A percentile compares a stretch with the other conserved stretches of the same genome.
phyloP scores from a whole-genome alignment of 2,113 vertebrate genomes.

The Psittacula cyanocephala region DNA sequence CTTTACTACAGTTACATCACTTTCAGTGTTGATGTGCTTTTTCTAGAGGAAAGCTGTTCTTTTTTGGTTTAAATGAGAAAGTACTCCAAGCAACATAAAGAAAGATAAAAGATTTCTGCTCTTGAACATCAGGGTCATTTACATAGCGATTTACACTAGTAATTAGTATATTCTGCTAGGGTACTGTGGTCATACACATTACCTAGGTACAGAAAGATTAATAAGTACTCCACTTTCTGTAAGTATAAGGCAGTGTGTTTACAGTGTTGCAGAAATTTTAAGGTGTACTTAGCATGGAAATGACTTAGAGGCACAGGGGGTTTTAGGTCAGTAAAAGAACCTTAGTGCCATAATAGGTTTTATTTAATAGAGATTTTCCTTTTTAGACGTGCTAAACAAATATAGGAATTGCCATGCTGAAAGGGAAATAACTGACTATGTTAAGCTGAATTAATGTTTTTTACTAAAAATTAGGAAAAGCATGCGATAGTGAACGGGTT shows the following conservation, averaged over 20 bases:
- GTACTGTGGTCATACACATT: background rate
- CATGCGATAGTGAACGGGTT: background rate
- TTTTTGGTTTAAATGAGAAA: background rate
- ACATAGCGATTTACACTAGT: background rate
- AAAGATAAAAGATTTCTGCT: background rate
- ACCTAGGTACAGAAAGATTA: background rate
- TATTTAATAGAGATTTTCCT: background rate
- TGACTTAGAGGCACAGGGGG: background rate
- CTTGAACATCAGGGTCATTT: background rate
- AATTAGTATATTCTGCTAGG: background rate
- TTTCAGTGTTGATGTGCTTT: background rate
- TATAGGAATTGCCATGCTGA: background rate
- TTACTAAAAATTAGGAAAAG: background rate
- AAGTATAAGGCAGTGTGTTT: background rate
- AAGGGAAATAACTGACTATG: background rate
- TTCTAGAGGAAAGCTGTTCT: background rate
- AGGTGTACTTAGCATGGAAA: background rate
- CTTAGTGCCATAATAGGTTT: background rate
- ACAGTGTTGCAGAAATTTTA: background rate
- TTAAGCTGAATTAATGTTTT: background rate
- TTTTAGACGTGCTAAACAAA: background rate
- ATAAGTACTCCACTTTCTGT: background rate
- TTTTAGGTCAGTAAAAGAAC: background rate
- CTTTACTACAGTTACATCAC: background rate
- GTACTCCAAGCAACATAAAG: background rate